phyloP scores from a whole-genome alignment of 2,113 vertebrate genomes.

The Gnathonemus echidnorhynchus region DNA sequence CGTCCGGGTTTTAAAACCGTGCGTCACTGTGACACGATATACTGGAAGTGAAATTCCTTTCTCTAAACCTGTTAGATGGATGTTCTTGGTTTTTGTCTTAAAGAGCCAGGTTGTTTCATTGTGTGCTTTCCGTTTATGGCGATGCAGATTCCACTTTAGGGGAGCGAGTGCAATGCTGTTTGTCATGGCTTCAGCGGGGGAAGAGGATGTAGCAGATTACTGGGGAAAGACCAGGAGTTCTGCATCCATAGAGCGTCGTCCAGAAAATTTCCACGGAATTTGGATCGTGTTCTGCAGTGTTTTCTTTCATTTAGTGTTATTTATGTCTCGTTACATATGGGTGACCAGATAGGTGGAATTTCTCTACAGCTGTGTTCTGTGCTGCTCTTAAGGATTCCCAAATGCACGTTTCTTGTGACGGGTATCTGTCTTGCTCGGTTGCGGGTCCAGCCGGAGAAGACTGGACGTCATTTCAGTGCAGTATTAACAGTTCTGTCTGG shows the following conservation, averaged over 20 bases:
- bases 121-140: not conserved
- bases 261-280: not conserved
- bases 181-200: not conserved
- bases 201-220: not conserved
- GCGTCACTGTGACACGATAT: not conserved
- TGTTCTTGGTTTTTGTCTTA: not conserved
- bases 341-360: not conserved
- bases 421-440: not conserved
- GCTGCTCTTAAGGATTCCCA: not conserved
- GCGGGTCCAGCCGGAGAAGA: not conserved
- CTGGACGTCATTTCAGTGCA: not conserved
- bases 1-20: not conserved
- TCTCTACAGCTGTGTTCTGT: not conserved
- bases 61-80: not conserved
- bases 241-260: not conserved
- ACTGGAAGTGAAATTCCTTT: not conserved
- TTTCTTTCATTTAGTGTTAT: not conserved
- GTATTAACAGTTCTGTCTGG: not conserved
- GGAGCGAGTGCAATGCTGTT: not conserved
- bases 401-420: not conserved
- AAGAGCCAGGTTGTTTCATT: not conserved
- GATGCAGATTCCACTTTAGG: not conserved
- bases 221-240: not conserved
- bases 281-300: not conserved
- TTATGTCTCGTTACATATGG: not conserved